Percentiles rank a stretch among this genome's conserved stretches.
Evolutionary conservation across 2,888 invertebrate genomes (phyloP).

Genomic region (Macrophya alboannulata): DNA sequence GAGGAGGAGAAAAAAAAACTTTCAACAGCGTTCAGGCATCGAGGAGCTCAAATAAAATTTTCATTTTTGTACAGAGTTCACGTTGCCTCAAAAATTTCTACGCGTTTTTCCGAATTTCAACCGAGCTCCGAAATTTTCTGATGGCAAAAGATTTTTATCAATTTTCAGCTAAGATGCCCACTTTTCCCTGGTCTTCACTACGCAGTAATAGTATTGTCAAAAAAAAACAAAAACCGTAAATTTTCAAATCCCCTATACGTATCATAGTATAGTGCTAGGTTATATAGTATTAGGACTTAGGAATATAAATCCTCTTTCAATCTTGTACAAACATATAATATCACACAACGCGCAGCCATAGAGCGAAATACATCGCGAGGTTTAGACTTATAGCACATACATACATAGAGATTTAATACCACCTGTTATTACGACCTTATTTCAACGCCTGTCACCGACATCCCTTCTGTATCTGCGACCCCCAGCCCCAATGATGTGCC

Average conservation of each 20-base stretch:
- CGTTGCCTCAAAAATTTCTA: no score
- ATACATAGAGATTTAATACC: slow-evolving; percentile 16
- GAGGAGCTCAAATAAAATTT: no score
- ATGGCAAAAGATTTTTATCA: no score
- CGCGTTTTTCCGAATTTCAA: no score
- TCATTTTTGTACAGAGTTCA: no score
- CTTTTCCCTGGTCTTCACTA: no score
- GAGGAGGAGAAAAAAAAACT: no score
- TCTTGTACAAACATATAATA: slow-evolving; percentile 6
- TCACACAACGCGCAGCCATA: background rate
- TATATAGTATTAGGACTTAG: background rate
- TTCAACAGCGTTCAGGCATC: no score
- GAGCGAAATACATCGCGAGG: background rate
- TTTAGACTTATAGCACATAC: slow-evolving; percentile 13
- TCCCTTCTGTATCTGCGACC: slow-evolving; percentile 11
- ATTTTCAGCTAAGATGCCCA: no score
- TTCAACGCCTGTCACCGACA: slow-evolving; percentile 33
- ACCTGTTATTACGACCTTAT: slow-evolving; percentile 33
- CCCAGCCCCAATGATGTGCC: background rate
- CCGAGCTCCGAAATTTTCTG: no score
- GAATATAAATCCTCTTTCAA: slow-evolving; percentile 7
- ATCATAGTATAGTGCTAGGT: no score
- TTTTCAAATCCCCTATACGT: background rate
- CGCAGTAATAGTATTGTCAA: no score
- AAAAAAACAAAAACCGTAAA: background rate